A percentile compares a stretch with the other conserved stretches of the same genome.
Evolutionary conservation across 2,797 vertebrate genomes (phyloP).

Genomic region (Pteronotus mesoamericanus): DNA sequence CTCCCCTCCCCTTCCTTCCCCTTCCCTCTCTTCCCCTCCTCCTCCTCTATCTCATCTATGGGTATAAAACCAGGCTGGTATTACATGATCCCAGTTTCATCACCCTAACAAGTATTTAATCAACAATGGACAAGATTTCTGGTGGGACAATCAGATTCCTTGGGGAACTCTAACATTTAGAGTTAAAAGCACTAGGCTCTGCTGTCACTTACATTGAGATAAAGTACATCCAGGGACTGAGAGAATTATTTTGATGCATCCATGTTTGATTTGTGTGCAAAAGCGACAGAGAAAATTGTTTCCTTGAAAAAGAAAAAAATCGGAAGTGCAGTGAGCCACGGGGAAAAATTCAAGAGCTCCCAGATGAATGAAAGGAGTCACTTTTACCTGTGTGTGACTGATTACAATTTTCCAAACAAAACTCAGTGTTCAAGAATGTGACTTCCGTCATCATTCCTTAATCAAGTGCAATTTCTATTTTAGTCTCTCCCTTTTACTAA

Average conservation of each 20-base stretch:
- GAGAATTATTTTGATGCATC: neutral
- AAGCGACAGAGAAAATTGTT: neutral
- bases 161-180: neutral
- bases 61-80: neutral
- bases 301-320: neutral
- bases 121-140: neutral
- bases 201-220: neutral
- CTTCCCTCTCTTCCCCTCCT: neutral
- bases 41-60: neutral
- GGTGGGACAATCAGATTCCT: neutral
- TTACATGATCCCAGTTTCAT: neutral
- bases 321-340: neutral
- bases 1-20: too few species aligned
- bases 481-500: neutral
- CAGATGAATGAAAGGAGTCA: neutral
- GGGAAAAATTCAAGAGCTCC: neutral
- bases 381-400: neutral
- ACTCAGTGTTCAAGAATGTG: neutral
- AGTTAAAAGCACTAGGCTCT: neutral
- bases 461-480: neutral
- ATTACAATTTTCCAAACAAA: neutral
- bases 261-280: neutral
- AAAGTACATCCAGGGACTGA: neutral
- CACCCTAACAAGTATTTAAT: neutral
- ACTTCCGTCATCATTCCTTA: neutral